Conservation (phyloP, 2,888 invertebrate species). For the Drosophila melanosoma region DNA sequence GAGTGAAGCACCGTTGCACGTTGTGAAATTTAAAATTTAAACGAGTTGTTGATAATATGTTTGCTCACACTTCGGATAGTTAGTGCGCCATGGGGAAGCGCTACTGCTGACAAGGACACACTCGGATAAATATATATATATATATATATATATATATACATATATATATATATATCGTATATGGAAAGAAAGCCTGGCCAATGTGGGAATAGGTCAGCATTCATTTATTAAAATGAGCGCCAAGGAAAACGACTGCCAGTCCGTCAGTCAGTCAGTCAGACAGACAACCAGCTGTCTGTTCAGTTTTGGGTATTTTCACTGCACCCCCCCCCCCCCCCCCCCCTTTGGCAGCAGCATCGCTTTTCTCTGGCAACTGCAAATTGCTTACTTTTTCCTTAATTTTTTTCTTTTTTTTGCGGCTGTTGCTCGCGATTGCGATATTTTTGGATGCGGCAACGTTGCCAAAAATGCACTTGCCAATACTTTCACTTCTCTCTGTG, state of each 20-base stretch:
- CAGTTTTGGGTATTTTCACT: conserved; percentile 35
- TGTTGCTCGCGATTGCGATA: conserved; percentile 29
- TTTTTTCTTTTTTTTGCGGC: conserved; percentile 66
- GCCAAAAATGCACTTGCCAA: conserved; percentile 56
- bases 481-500: conserved; percentile 42
- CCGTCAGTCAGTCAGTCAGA: conserved; percentile 3
- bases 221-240: conserved; percentile 50
- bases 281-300: conserved; percentile 24
- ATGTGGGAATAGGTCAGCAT: conserved; percentile 24
- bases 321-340: conserved; percentile 11
- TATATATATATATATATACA: too few relatives aligned
- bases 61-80: conserved; percentile 6
- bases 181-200: conserved; percentile 4
- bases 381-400: conserved; percentile 78
- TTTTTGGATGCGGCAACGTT: conserved; percentile 37
- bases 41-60: conserved; percentile 32
- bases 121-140: not conserved
- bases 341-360: not conserved
- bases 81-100: not conserved
- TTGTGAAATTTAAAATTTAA: conserved; percentile 51
- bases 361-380: conserved; percentile 70
- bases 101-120: not conserved
- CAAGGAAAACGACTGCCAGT: conserved; percentile 12
- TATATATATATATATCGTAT: not conserved
- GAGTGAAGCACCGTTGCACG: conserved; percentile 4